Evolutionary conservation across 2,113 vertebrate genomes (phyloP).

Genomic region (Mellivora capensis): DNA sequence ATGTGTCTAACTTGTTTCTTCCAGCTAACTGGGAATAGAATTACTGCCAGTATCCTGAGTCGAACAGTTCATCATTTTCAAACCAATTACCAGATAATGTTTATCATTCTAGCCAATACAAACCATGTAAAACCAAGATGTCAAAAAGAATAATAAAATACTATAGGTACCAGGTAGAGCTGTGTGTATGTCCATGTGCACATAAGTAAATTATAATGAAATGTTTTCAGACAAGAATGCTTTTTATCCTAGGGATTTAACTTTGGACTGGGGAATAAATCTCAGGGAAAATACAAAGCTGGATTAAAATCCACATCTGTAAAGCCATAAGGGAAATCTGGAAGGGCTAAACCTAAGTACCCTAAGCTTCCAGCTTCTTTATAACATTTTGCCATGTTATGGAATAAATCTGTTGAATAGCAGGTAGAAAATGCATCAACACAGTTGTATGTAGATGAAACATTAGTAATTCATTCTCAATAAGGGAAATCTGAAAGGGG

Average conservation of each 20-base stretch:
- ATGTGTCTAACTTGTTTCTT: not conserved
- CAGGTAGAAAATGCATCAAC: not conserved
- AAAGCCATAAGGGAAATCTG: conserved; percentile 43
- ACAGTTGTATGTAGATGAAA: not conserved
- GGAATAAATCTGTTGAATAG: not conserved
- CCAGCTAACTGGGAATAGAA: not conserved
- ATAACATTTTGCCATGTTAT: conserved; percentile 3
- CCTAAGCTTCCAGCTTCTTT: not conserved
- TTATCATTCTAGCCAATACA: not conserved
- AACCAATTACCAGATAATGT: not conserved
- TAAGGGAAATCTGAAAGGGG: not conserved
- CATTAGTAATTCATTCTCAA: not conserved
- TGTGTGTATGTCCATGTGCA: not conserved
- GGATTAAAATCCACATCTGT: conserved; percentile 58
- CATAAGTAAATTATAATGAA: not conserved
- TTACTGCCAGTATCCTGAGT: not conserved
- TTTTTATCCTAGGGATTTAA: conserved; percentile 23
- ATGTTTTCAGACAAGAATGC: not conserved
- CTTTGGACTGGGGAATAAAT: conserved; percentile 35
- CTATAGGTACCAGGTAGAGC: not conserved
- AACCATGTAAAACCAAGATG: not conserved
- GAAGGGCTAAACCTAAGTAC: not conserved
- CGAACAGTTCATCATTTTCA: not conserved
- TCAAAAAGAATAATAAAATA: not conserved
- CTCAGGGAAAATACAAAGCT: conserved; percentile 48